Evolutionary conservation across 2,888 invertebrate genomes (phyloP).

Genomic region (Cyclophora albipunctata): DNA sequence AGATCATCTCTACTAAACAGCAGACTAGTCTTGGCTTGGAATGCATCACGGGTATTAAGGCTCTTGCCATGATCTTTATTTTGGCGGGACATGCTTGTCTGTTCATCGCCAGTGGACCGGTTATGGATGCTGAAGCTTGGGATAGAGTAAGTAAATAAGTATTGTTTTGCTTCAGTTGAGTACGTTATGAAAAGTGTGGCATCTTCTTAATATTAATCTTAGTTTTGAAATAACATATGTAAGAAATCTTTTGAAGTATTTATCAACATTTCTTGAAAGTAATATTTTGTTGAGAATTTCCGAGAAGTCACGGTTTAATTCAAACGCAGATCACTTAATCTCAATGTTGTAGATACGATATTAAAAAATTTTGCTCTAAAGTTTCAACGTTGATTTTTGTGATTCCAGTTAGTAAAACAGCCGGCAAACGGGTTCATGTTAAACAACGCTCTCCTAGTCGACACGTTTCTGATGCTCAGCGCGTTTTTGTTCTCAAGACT

Average conservation of each 20-base stretch:
- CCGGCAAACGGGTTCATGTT: slow-evolving; percentile 77
- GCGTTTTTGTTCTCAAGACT: slow-evolving; percentile 82
- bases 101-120: slow-evolving; percentile 80
- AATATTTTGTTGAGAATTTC: too few species aligned
- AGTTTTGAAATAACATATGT: too few species aligned
- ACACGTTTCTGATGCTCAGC: slow-evolving; percentile 81
- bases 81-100: slow-evolving; percentile 79
- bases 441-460: slow-evolving; percentile 82
- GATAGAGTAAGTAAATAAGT: slow-evolving; percentile 60
- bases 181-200: not conserved
- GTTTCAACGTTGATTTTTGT: too few species aligned
- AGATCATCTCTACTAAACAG: slow-evolving; percentile 74
- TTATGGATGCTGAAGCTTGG: slow-evolving; percentile 79
- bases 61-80: slow-evolving; percentile 80
- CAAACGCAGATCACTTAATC: too few species aligned
- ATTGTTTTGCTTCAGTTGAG: not conserved
- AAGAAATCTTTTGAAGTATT: too few species aligned
- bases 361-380: too few species aligned
- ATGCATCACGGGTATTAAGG: slow-evolving; percentile 79
- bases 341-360: too few species aligned
- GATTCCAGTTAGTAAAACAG: slow-evolving; percentile 70
- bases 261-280: too few species aligned
- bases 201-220: too few species aligned
- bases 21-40: slow-evolving; percentile 77
- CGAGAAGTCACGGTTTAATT: too few species aligned